Conservation (phyloP, 2,113 vertebrate species). For the Zosterops borbonicus region DNA sequence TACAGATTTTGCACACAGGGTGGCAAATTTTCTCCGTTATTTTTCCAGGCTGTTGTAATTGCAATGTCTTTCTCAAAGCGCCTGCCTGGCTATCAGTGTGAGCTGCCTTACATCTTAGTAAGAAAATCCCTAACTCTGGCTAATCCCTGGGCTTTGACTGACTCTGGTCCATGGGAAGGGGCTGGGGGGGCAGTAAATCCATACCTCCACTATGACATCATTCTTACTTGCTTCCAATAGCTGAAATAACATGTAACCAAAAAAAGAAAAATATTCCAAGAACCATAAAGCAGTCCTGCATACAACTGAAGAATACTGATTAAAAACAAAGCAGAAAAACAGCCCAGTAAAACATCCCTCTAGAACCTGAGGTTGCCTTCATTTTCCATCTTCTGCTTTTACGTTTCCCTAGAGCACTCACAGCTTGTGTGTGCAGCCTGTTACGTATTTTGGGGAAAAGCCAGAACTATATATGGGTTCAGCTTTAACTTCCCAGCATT, state of each 20-base stretch:
- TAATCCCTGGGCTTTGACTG: conserved; percentile 25
- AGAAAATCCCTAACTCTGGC: conserved; percentile 12
- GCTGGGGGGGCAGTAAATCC: not conserved
- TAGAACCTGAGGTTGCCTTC: not conserved
- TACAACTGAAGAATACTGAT: not conserved
- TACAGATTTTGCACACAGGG: not conserved
- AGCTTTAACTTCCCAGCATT: not conserved
- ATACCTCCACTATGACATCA: not conserved
- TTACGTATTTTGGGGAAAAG: not conserved
- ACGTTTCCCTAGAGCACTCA: not conserved
- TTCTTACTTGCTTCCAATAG: not conserved
- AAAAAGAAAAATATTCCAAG: not conserved
- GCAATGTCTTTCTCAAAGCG: conserved; percentile 3
- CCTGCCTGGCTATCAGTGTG: conserved; percentile 3
- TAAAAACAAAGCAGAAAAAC: not conserved
- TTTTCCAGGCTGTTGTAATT: conserved; percentile 30
- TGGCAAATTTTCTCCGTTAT: not conserved
- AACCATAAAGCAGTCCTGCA: not conserved
- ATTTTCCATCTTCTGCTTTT: not conserved
- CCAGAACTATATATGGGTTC: not conserved
- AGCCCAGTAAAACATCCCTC: not conserved
- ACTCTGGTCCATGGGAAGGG: not conserved
- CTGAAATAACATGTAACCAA: not conserved
- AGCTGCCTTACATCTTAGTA: conserved; percentile 41
- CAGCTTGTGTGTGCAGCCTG: not conserved